Evolutionary conservation across 2,888 invertebrate genomes (phyloP).

Genomic region (Lingula anatina): DNA sequence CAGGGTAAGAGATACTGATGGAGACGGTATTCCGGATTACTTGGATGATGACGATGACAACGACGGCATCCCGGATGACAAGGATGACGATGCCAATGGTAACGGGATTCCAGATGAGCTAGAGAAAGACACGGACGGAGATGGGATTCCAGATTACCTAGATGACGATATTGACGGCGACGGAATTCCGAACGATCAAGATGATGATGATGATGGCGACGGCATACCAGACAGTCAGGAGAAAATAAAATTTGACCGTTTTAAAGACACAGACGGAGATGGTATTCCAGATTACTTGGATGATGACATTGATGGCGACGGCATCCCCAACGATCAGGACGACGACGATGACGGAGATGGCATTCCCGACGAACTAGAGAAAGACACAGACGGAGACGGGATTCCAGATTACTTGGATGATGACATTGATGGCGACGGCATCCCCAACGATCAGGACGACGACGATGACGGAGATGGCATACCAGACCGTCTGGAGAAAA

Average conservation of each 20-base stretch:
- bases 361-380: constrained; percentile 13
- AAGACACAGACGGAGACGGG: constrained; percentile 15
- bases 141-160: constrained; percentile 29
- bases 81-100: constrained; percentile 34
- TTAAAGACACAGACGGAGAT: constrained; percentile 29
- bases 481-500: constrained; percentile 14
- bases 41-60: constrained; percentile 25
- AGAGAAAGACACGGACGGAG: constrained; percentile 26
- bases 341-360: constrained; percentile 25
- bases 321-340: constrained; percentile 19
- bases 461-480: constrained; percentile 28
- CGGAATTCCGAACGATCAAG: constrained; percentile 26
- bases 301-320: constrained; percentile 25
- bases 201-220: constrained; percentile 6
- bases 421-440: constrained; percentile 10
- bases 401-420: constrained; percentile 9
- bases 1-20: constrained; percentile 27
- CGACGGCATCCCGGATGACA: constrained; percentile 42
- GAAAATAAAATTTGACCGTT: constrained; percentile 10
- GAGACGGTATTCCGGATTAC: constrained; percentile 43
- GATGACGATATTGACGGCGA: constrained; percentile 36
- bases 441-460: constrained; percentile 12
- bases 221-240: constrained; percentile 22
- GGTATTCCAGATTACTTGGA: constrained; percentile 26
- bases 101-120: constrained; percentile 31